These are phyloP conservation scores for Vombatus ursinus DNA, from an alignment of 2,113 vertebrate species.

Conservation along the genomic window DNA sequence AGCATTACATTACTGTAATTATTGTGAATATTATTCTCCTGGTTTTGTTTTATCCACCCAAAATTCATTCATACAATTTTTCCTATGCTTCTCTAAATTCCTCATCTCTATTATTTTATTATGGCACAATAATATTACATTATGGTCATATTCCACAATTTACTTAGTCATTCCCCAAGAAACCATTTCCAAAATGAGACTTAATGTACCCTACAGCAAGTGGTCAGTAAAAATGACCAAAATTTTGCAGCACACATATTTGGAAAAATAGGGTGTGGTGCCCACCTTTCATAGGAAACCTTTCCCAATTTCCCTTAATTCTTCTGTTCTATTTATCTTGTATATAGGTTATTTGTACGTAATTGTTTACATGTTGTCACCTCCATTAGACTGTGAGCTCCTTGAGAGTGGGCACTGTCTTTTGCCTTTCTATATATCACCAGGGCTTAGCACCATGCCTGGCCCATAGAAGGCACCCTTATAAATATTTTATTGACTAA, in stretches of 20 bases:
- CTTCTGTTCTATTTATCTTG: not conserved
- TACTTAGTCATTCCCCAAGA: not conserved
- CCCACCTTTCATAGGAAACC: not conserved
- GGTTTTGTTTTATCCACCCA: not conserved
- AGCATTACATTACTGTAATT: not conserved
- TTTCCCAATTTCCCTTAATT: not conserved
- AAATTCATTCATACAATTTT: not conserved
- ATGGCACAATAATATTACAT: not conserved
- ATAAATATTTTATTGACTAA: not conserved
- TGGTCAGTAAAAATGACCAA: conserved; percentile 2
- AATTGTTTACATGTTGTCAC: not conserved
- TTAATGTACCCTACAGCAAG: not conserved
- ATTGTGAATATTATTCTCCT: not conserved
- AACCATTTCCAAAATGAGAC: not conserved
- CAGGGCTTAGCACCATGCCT: not conserved
- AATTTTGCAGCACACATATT: not conserved
- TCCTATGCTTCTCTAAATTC: not conserved
- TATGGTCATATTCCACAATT: not conserved
- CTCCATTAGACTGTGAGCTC: not conserved
- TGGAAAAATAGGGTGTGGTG: not conserved
- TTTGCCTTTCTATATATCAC: not conserved
- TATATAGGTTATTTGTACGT: not conserved
- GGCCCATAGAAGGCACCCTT: not conserved
- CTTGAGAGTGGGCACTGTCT: not conserved
- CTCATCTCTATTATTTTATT: not conserved